Evolutionary conservation across 2,113 vertebrate species (phyloP).

Genomic region (Noturus placidus): DNA sequence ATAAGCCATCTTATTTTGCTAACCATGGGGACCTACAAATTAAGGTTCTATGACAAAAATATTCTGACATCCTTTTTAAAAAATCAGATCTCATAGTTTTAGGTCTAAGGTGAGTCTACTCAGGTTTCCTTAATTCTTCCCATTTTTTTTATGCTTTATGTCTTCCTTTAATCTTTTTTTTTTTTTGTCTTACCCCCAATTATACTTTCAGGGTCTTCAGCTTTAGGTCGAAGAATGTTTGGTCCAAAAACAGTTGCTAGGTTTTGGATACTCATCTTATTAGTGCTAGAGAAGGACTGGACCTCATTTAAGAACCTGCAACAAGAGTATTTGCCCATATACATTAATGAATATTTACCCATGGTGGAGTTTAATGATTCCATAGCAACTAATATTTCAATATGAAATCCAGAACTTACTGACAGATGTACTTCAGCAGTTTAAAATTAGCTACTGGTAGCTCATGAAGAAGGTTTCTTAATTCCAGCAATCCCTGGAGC

Average conservation of each 20-base stretch:
- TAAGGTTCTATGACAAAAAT: neutral
- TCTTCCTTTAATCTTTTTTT: too few species aligned
- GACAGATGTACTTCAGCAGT: slow-evolving; percentile 75
- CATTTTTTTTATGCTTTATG: neutral
- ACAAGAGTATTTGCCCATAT: neutral
- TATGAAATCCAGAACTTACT: slow-evolving; percentile 60
- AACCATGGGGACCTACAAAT: neutral
- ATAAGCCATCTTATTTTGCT: neutral
- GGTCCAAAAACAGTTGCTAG: slow-evolving; percentile 78
- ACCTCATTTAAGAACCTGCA: slow-evolving; percentile 76
- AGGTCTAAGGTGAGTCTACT: neutral
- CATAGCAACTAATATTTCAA: neutral
- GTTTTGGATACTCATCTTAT: slow-evolving; percentile 78
- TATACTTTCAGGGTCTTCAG: slow-evolving; percentile 75
- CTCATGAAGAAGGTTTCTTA: slow-evolving; percentile 70
- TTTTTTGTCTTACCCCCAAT: slow-evolving; percentile 63
- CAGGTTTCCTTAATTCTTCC: neutral
- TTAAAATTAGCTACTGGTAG: slow-evolving; percentile 77
- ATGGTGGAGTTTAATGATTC: neutral
- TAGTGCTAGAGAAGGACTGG: slow-evolving; percentile 71
- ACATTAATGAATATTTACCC: neutral
- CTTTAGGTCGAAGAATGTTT: slow-evolving; percentile 78
- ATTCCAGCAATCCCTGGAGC: slow-evolving; percentile 65
- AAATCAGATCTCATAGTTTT: neutral
- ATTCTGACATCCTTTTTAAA: neutral